Conservation (phyloP, 37 sponge, comb jelly and placozoan species). For the Geodia barretti region DNA sequence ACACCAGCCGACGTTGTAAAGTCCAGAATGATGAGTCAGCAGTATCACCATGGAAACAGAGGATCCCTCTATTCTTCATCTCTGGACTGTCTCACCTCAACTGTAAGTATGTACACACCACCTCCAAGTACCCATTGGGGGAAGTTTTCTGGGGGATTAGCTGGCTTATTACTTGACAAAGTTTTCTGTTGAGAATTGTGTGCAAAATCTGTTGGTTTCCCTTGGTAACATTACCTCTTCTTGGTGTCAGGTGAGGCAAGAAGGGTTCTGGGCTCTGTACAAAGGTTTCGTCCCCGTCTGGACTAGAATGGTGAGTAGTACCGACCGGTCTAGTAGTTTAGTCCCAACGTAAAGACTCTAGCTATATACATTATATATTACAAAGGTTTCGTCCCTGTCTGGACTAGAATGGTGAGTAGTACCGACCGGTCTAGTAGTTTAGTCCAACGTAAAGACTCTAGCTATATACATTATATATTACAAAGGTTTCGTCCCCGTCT, state of each 20-base stretch:
- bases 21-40: constrained; percentile 92
- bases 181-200: too few relatives aligned
- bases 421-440: too few relatives aligned
- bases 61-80: constrained; percentile 55
- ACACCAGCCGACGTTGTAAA: constrained; percentile 92
- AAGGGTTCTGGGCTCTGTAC: constrained; percentile 80
- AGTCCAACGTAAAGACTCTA: neutral
- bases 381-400: constrained; percentile 89
- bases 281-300: constrained; percentile 91
- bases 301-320: constrained; percentile 82
- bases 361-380: constrained; percentile 80
- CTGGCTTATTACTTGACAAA: too few relatives aligned
- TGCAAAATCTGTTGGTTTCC: too few relatives aligned
- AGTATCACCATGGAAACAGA: constrained; percentile 34
- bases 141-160: too few relatives aligned
- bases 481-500: constrained; percentile 89
- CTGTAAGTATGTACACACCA: constrained; percentile 49
- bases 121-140: neutral
- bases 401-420: constrained; percentile 82
- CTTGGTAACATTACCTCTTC: too few relatives aligned
- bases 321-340: neutral
- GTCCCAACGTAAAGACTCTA: constrained; percentile 34
- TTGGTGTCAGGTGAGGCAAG: constrained; percentile 61
- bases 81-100: constrained; percentile 65
- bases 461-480: too few relatives aligned